Evolutionary conservation across 2,113 vertebrate genomes (phyloP).

Genomic region (Ursus arctos): DNA sequence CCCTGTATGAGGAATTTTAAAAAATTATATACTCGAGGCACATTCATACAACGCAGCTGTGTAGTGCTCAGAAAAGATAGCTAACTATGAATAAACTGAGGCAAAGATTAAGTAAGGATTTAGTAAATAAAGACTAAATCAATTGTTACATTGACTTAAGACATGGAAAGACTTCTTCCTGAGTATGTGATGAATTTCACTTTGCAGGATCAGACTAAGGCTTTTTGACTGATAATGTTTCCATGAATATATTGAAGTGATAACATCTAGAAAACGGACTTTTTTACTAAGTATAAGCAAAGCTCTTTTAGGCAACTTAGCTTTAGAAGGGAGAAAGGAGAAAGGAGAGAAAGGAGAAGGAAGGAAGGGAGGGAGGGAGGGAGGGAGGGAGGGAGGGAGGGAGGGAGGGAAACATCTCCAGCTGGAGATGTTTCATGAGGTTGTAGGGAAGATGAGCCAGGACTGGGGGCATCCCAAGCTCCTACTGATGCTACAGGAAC

Average conservation of each 20-base stretch:
- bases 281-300: conserved; percentile 20
- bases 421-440: background rate
- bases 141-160: background rate
- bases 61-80: background rate
- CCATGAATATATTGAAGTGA: conserved; percentile 11
- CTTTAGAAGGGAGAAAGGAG: background rate
- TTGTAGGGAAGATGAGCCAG: background rate
- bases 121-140: conserved; percentile 55
- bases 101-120: background rate
- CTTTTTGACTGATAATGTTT: background rate
- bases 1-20: background rate
- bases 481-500: background rate
- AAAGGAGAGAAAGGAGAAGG: background rate
- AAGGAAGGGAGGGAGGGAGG: background rate
- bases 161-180: background rate
- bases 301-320: conserved; percentile 26
- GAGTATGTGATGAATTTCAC: background rate
- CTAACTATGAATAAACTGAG: conserved; percentile 7
- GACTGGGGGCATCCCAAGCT: too few relatives aligned
- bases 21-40: background rate
- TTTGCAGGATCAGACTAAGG: background rate
- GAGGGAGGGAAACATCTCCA: background rate
- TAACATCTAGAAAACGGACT: conserved; percentile 33
- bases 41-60: background rate
- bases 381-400: background rate